Percentiles rank a stretch among this genome's conserved stretches.
These are phyloP conservation scores for Parazoanthus atlanticus DNA, from an alignment of 92 coral and sea anemone species.

Conservation along the genomic window DNA sequence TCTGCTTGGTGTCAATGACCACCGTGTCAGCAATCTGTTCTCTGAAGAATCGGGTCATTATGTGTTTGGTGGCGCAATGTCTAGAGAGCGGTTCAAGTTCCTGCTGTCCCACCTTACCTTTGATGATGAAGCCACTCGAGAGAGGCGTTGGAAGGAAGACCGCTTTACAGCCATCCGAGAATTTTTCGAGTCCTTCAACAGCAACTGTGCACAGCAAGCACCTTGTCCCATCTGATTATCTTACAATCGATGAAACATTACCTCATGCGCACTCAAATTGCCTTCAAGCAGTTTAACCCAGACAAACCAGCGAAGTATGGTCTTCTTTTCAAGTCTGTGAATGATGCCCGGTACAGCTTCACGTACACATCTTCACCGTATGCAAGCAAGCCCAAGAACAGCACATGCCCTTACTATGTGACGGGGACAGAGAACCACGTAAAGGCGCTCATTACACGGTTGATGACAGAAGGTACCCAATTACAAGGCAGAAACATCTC, in stretches of 20 bases:
- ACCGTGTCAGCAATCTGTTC: slow-evolving; percentile 6
- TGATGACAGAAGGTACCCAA: too few species aligned
- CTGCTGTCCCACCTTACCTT: neutral
- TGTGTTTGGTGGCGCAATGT: slow-evolving; percentile 11
- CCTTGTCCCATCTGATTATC: neutral
- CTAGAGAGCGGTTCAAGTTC: slow-evolving; percentile 4
- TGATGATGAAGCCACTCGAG: neutral
- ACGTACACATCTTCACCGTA: slow-evolving; percentile 2
- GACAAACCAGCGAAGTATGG: slow-evolving; percentile 42
- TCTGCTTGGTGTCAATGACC: neutral
- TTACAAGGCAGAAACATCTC: too few species aligned
- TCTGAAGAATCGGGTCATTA: neutral
- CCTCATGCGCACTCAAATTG: slow-evolving; percentile 15
- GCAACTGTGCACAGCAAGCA: slow-evolving; percentile 15
- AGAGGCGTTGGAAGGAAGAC: neutral
- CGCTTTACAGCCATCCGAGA: slow-evolving; percentile 1
- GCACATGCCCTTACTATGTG: slow-evolving; percentile 4
- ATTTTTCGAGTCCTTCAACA: neutral
- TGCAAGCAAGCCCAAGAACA: slow-evolving; percentile 25
- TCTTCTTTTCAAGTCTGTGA: slow-evolving; percentile 31
- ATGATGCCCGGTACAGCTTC: slow-evolving; percentile 34
- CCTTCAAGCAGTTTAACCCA: slow-evolving; percentile 30
- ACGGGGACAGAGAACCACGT: slow-evolving; percentile 14
- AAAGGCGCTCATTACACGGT: neutral
- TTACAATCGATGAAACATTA: slow-evolving; percentile 36